Evolutionary conservation across 2,888 invertebrate species (phyloP).

Genomic region (Tinea semifulvella): DNA sequence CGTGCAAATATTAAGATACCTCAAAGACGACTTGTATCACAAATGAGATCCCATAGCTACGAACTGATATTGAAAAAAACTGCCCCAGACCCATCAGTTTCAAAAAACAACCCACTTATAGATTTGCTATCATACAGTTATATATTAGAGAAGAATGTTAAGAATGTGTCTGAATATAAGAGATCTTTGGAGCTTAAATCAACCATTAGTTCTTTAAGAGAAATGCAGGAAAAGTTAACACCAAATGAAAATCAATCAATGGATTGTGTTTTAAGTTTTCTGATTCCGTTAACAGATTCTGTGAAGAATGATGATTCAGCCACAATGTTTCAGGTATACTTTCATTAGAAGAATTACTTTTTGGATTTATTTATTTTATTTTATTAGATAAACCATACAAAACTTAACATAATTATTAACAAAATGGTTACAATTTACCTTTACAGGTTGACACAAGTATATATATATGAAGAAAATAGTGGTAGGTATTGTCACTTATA

Average conservation of each 20-base stretch:
- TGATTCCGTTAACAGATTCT: slow-evolving; percentile 39
- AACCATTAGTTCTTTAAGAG: slow-evolving; percentile 33
- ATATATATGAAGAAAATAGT: too few relatives aligned
- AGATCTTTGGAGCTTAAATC: slow-evolving; percentile 40
- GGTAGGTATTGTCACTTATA: too few relatives aligned
- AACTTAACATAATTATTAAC: too few relatives aligned
- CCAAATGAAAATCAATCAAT: slow-evolving; percentile 30
- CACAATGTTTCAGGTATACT: slow-evolving; percentile 45
- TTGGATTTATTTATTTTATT: too few relatives aligned
- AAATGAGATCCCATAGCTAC: slow-evolving; percentile 48
- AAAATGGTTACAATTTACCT: too few relatives aligned
- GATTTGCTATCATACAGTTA: slow-evolving; percentile 47
- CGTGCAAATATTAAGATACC: slow-evolving; percentile 35
- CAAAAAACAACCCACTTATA: slow-evolving; percentile 36
- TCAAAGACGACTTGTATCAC: slow-evolving; percentile 33
- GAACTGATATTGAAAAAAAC: slow-evolving; percentile 53
- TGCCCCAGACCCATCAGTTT: slow-evolving; percentile 18
- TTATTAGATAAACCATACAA: too few relatives aligned
- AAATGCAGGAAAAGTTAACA: slow-evolving; percentile 10
- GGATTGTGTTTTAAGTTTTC: slow-evolving; percentile 34
- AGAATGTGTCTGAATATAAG: slow-evolving; percentile 46
- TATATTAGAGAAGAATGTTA: slow-evolving; percentile 36
- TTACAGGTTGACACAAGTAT: too few relatives aligned
- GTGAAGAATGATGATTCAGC: slow-evolving; percentile 36
- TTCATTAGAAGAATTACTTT: too few relatives aligned